These are phyloP conservation scores for Erebia epiphron DNA, from an alignment of 2,888 invertebrate genomes.

Conservation along the genomic window DNA sequence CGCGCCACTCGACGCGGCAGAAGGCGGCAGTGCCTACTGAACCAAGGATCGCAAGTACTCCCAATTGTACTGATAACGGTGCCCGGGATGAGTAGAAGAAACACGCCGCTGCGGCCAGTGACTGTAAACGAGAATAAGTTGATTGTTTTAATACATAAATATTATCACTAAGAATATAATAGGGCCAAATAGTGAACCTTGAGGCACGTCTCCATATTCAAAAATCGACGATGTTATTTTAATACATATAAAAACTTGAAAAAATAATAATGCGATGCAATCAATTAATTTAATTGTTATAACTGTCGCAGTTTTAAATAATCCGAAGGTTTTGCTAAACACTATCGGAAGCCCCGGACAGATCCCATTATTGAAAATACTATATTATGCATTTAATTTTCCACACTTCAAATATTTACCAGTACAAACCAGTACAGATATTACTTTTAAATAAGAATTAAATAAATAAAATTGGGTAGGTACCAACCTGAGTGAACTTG, in stretches of 20 bases:
- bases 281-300: too few species aligned
- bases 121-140: slow-evolving; percentile 73
- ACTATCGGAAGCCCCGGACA: not conserved
- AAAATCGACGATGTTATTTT: too few species aligned
- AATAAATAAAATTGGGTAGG: not conserved
- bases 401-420: not conserved
- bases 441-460: slow-evolving; percentile 2
- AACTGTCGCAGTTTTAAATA: not conserved
- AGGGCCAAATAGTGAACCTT: not conserved
- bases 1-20: slow-evolving; percentile 88
- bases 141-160: not conserved
- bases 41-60: slow-evolving; percentile 86
- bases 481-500: slow-evolving; percentile 93
- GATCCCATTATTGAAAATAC: not conserved
- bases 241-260: too few species aligned
- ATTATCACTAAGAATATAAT: not conserved
- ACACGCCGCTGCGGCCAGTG: slow-evolving; percentile 91
- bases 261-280: too few species aligned
- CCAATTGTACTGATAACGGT: slow-evolving; percentile 88
- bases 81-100: slow-evolving; percentile 92
- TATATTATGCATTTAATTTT: not conserved
- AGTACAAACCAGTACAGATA: too few species aligned
- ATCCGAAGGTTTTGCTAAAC: not conserved
- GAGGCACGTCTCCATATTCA: not conserved
- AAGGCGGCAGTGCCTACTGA: slow-evolving; percentile 89